phyloP scores from a whole-genome alignment of 2,113 vertebrate genomes.

The Apodemus speciosus region DNA sequence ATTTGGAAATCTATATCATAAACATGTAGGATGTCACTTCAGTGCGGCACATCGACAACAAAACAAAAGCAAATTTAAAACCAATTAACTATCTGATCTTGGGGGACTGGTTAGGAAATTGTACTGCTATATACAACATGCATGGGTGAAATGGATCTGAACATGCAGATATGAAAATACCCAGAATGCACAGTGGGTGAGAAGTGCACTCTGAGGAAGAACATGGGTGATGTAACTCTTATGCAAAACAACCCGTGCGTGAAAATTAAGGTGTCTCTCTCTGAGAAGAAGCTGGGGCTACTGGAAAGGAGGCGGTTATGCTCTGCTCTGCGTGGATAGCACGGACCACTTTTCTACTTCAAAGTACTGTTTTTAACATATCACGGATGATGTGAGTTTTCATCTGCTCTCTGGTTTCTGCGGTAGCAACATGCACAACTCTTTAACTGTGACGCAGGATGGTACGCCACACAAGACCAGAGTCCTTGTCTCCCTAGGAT shows the following conservation, averaged over 20 bases:
- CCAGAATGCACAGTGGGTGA: neutral
- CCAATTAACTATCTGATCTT: constrained; percentile 1
- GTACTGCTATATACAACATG: neutral
- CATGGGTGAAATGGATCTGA: neutral
- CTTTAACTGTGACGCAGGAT: neutral
- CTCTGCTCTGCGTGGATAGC: neutral
- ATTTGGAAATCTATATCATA: neutral
- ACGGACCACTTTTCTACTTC: neutral
- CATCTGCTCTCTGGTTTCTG: neutral
- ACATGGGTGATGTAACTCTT: neutral
- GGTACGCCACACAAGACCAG: neutral
- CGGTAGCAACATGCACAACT: neutral
- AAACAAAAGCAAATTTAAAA: constrained; percentile 40
- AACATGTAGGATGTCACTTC: neutral
- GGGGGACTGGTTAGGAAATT: constrained; percentile 31
- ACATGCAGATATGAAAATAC: neutral
- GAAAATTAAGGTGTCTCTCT: neutral
- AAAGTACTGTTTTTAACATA: neutral
- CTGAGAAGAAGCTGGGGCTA: neutral
- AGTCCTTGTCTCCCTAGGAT: neutral
- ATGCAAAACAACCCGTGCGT: neutral
- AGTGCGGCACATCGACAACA: neutral
- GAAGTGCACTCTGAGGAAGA: neutral
- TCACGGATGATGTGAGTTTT: neutral
- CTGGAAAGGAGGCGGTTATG: neutral